Evolutionary conservation across 2,113 vertebrate species (phyloP), one percentile per base, ranked within the genome.

Genomic region (Nymphicus hollandicus): DNA sequence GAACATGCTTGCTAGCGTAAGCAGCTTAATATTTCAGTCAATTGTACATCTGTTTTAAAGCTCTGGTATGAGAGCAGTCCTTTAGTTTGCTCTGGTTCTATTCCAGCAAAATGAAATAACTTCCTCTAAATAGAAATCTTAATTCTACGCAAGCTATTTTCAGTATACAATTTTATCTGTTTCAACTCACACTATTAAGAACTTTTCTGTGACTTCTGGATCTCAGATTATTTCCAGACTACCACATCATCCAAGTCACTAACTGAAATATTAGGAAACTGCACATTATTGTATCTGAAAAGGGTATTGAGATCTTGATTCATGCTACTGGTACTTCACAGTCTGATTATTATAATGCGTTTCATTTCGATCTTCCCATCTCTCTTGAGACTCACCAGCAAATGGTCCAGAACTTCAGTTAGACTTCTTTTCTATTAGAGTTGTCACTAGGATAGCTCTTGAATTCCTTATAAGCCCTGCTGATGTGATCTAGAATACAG

Each of bases 311-410:
- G 50, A 70, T 93, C 86, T 76, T 95, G 70, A 76, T 92, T 93
- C 93, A 85, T 72, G 58, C 63, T 96, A 64, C 86, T 33, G 47
- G 58, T 92, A 86, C 95, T 97, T 97, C 96, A 97, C 96, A 97
- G 72, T 91, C 77, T 0, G 39, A 94, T 86, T 93, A 87, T 91
- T 94, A 52, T 85, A 95, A 89, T 2, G 4, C 63, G 68, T 96
- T 97, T 95, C 65, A 83, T 97, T 96, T 97, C 20, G 15, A 64
- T 96, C 90, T 95, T 84, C 79, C 44, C 68, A 85, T 93, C 55
- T 94, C 89, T 96, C 95, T 94, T 87, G 85, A 97, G 91, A 96
- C 68, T 91, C 89, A 3, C 88, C 92, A 94, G 95, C 82, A 96
- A 86, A 96, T 88, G 93, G 83, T 82, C 89, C 91, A 96, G 87